phyloP scores from a whole-genome alignment of 2,888 invertebrate species.

The Galerucella calmariensis region DNA sequence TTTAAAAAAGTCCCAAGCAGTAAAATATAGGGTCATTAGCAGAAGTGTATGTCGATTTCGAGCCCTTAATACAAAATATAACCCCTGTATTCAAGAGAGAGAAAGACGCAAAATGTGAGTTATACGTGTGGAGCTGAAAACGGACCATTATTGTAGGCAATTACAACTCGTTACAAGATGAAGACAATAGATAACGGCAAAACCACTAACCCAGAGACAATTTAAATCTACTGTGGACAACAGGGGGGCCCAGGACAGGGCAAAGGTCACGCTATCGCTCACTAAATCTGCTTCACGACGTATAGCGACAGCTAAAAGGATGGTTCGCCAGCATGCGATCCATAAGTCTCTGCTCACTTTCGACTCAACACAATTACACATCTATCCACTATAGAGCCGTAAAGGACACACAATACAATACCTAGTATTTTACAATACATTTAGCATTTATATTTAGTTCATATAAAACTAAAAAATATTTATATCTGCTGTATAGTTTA shows the following conservation, averaged over 20 bases:
- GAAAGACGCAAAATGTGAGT: constrained; percentile 46
- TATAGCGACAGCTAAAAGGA: constrained; percentile 59
- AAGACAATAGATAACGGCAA: constrained; percentile 61
- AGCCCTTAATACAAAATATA: constrained; percentile 32
- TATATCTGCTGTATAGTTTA: no score
- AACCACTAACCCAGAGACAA: constrained; percentile 62
- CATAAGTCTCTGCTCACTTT: constrained; percentile 38
- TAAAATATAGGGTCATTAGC: constrained; percentile 33
- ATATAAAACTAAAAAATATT: no score
- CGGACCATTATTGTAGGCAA: constrained; percentile 55
- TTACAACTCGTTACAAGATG: constrained; percentile 60
- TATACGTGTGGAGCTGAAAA: constrained; percentile 46
- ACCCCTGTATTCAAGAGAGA: constrained; percentile 39
- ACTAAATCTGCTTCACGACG: constrained; percentile 64
- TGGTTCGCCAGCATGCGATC: constrained; percentile 62
- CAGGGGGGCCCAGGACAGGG: constrained; percentile 57
- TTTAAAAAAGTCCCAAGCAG: constrained; percentile 23
- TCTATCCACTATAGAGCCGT: background rate
- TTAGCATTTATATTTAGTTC: background rate
- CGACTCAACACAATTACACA: constrained; percentile 19
- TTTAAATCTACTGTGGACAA: constrained; percentile 63
- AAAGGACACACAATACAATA: background rate
- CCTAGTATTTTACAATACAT: background rate
- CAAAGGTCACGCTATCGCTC: constrained; percentile 64
- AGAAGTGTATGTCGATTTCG: constrained; percentile 28